phyloP scores from a whole-genome alignment of 2,888 invertebrate genomes.

The Meiosimyza decipiens region DNA sequence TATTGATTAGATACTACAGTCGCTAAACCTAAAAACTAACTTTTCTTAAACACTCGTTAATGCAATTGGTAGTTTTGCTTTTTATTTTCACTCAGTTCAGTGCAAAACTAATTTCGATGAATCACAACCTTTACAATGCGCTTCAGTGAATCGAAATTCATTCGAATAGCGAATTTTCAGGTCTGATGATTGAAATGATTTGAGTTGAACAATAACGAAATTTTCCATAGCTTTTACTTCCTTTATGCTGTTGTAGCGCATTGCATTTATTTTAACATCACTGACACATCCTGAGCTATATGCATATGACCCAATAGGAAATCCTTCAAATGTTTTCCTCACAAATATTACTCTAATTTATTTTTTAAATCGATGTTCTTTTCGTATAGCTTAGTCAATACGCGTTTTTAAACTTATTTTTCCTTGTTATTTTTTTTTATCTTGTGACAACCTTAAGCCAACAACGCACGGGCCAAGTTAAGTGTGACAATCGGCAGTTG shows the following conservation, averaged over 20 bases:
- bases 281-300: neutral
- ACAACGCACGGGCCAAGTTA: slow-evolving; percentile 8
- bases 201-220: slow-evolving; percentile 1
- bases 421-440: too few relatives aligned
- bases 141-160: neutral
- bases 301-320: slow-evolving; percentile 21
- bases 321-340: too few relatives aligned
- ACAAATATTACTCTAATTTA: too few relatives aligned
- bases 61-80: too few relatives aligned
- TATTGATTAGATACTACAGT: too few relatives aligned
- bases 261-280: neutral
- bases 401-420: too few relatives aligned
- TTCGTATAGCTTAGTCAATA: too few relatives aligned
- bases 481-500: neutral
- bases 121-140: slow-evolving; percentile 1
- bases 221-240: neutral
- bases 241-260: neutral
- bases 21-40: too few relatives aligned
- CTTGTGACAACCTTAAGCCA: neutral
- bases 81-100: too few relatives aligned
- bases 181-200: slow-evolving; percentile 32
- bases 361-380: too few relatives aligned
- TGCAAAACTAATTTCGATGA: slow-evolving; percentile 13
- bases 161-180: slow-evolving; percentile 10
- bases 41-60: too few relatives aligned